These are phyloP conservation scores for Desmophyllum pertusum DNA, from an alignment of 92 coral and sea anemone species.

Conservation along the genomic window DNA sequence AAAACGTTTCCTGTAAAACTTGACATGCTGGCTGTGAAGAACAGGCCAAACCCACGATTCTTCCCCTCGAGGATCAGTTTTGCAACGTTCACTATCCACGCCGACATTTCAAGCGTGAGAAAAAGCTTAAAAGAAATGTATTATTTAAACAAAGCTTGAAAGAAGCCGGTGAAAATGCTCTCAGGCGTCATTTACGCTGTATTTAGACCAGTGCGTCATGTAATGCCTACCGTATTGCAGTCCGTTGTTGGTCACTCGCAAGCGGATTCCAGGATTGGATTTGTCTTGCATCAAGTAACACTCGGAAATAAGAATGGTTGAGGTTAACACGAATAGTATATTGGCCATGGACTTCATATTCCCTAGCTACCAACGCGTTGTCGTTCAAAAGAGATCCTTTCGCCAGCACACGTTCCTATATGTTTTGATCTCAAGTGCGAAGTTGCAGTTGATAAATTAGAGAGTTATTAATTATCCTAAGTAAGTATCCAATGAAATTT, in stretches of 20 bases:
- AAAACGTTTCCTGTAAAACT: background rate
- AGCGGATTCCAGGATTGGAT: slow-evolving; percentile 73
- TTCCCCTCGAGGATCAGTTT: background rate
- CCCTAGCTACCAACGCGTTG: background rate
- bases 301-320: background rate
- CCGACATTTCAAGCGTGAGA: background rate
- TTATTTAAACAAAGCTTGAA: background rate
- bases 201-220: too few species aligned
- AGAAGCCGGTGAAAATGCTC: background rate
- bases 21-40: background rate
- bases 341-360: slow-evolving; percentile 12
- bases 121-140: background rate
- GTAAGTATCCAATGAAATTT: slow-evolving; percentile 7
- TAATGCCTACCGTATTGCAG: slow-evolving; percentile 74
- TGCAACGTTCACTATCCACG: background rate
- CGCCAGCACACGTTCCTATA: background rate
- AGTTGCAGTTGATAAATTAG: background rate
- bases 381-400: background rate
- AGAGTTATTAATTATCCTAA: background rate
- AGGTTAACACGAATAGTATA: background rate
- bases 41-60: background rate
- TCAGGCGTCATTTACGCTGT: too few species aligned
- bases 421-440: background rate
- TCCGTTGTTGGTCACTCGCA: slow-evolving; percentile 83
- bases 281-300: background rate